phyloP scores from a whole-genome alignment of 30 jellyfish, hydroid and myxozoan genomes.

The Aurelia coerulea region DNA sequence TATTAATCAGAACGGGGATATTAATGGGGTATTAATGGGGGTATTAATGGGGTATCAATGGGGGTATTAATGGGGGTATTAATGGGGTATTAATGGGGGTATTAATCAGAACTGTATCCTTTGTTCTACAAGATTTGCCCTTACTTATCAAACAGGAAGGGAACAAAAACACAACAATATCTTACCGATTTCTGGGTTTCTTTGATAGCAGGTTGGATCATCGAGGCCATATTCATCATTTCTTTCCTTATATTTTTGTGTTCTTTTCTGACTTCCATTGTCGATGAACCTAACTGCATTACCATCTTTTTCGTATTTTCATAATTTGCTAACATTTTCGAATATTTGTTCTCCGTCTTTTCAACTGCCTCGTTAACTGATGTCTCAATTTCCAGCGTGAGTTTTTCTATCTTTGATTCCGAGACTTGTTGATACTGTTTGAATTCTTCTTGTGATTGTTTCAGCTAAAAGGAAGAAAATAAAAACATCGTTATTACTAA shows the following conservation, averaged over 20 bases:
- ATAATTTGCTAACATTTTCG: constrained; percentile 23
- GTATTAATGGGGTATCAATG: too few relatives aligned
- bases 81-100: too few relatives aligned
- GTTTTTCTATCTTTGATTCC: constrained; percentile 10
- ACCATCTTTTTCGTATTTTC: constrained; percentile 6
- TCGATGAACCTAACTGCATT: constrained; percentile 5
- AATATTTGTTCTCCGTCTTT: constrained; percentile 51
- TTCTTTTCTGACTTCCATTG: constrained; percentile 19
- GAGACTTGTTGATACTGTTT: background rate
- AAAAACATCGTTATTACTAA: too few relatives aligned
- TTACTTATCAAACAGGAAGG: background rate
- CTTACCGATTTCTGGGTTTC: constrained; percentile 56
- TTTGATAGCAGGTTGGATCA: constrained; percentile 33
- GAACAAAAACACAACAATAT: background rate
- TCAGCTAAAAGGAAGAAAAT: constrained; percentile 21
- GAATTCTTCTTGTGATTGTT: constrained; percentile 6
- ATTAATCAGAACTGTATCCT: too few relatives aligned
- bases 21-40: too few relatives aligned
- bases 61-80: too few relatives aligned
- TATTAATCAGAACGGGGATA: too few relatives aligned
- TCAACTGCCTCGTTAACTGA: constrained; percentile 36
- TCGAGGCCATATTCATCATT: constrained; percentile 26
- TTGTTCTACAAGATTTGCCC: too few relatives aligned
- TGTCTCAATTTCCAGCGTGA: constrained; percentile 25
- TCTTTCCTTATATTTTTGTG: constrained; percentile 10